Evolutionary conservation across 2,113 vertebrate species (phyloP).

Genomic region (Callospermophilus lateralis): DNA sequence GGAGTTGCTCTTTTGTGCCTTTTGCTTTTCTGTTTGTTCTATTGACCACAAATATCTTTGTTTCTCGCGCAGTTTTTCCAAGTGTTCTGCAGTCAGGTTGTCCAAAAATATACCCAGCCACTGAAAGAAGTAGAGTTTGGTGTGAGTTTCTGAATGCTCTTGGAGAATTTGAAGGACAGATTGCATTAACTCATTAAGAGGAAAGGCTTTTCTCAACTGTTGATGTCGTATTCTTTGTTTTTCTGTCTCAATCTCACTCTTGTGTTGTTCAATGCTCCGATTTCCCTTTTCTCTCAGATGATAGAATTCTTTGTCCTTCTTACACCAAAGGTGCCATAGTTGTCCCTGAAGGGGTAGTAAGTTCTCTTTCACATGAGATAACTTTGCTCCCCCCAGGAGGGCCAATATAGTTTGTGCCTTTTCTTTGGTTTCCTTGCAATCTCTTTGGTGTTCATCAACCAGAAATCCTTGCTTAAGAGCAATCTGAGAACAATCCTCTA

Average conservation of each 20-base stretch:
- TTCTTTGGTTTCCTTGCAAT: slow-evolving; percentile 80
- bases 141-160: slow-evolving; percentile 33
- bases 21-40: slow-evolving; percentile 77
- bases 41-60: slow-evolving; percentile 82
- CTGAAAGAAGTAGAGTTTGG: slow-evolving; percentile 85
- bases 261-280: slow-evolving; percentile 79
- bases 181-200: slow-evolving; percentile 79
- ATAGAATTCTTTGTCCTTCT: slow-evolving; percentile 85
- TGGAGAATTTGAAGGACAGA: slow-evolving; percentile 76
- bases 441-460: slow-evolving; percentile 83
- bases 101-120: slow-evolving; percentile 84
- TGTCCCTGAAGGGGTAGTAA: slow-evolving; percentile 84
- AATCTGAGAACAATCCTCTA: slow-evolving; percentile 74
- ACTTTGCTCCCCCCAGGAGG: slow-evolving; percentile 49
- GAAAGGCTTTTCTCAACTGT: slow-evolving; percentile 74
- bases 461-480: slow-evolving; percentile 76
- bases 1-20: slow-evolving; percentile 54
- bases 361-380: slow-evolving; percentile 78
- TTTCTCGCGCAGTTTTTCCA: slow-evolving; percentile 73
- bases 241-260: slow-evolving; percentile 73
- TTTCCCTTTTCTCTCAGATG: slow-evolving; percentile 83
- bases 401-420: slow-evolving; percentile 68
- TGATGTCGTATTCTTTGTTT: slow-evolving; percentile 73
- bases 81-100: slow-evolving; percentile 59
- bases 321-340: slow-evolving; percentile 85